Evolutionary conservation across 2,113 vertebrate genomes (phyloP).

Genomic region (Mellivora capensis): DNA sequence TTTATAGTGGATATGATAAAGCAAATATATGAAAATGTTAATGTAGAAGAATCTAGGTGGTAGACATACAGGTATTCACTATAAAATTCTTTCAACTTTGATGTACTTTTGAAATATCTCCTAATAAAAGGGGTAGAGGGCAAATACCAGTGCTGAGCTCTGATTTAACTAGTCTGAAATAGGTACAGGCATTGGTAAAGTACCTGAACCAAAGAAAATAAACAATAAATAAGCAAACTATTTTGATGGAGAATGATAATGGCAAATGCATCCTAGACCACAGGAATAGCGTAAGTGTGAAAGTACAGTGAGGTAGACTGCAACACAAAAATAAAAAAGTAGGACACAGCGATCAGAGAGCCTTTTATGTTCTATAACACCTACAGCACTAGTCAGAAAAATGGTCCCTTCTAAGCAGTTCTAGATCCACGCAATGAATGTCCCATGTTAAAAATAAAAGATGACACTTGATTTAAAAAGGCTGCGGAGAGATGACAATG

Average conservation of each 20-base stretch:
- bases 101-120: neutral
- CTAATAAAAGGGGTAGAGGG: neutral
- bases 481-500: conserved; percentile 5
- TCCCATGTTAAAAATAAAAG: conserved; percentile 47
- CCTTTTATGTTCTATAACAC: neutral
- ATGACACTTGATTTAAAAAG: conserved; percentile 40
- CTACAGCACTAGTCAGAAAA: neutral
- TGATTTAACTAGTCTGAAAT: neutral
- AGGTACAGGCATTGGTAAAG: neutral
- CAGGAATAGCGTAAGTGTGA: neutral
- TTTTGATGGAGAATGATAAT: neutral
- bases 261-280: neutral
- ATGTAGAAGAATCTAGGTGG: neutral
- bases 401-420: conserved; percentile 16
- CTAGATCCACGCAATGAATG: conserved; percentile 6
- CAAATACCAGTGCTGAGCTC: neutral
- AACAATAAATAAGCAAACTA: neutral
- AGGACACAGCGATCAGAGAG: neutral
- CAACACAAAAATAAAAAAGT: conserved; percentile 1
- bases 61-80: neutral
- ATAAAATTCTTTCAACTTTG: neutral
- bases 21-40: neutral
- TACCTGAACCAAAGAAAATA: neutral
- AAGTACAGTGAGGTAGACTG: neutral
- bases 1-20: neutral